Base-by-base conservation (phyloP, 2,113 vertebrate genomes). In the Suncus etruscus region DNA sequence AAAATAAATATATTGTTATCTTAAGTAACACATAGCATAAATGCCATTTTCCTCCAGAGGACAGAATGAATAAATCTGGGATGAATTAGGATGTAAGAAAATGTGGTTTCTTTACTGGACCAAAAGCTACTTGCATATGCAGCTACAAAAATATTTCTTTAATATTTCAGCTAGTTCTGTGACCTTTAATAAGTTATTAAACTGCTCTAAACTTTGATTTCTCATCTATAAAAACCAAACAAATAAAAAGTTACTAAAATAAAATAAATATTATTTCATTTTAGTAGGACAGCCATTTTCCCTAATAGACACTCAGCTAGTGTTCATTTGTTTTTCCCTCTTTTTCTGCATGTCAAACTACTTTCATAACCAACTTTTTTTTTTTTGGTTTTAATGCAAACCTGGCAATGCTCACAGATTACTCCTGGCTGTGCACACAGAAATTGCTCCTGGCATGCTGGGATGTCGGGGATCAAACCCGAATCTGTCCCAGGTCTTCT, bases 181-280 rank as follows among this genome's bases (percentile, higher is more conserved):
- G 65, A 86, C n/a, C n/a, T 93, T 91, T 79, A 88, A 76, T 20
- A 84, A 27, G 54, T 39, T 51, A 66, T 75, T 69, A 86, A 70
- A 61, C 6, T 65, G 32, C 11, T 50, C 73, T 3, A 84, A 31
- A 0, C 48, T 85, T 93, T 89, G 51, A 50, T 90, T 80, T 88
- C 31, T 93, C 48, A 70, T 78, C 29, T 91, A 31, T 45, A 39
- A 79, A 69, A 91, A 45, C 29, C 11, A 86, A 65, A 51, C 31
- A 50, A 83, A 27, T 24, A 86, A 90, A 85, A 47, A 54, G 31
- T 68, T 31, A 76, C 27, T 24, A 32, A 48, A 22, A 82, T 83
- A 68, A 93, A 83, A 91, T 54, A 91, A 91, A 63, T 47, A 77
- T 54, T 27, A 61, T 89, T 78, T 93, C 27, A 82, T 2, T 32